Base-by-base conservation (phyloP, 2,113 vertebrate genomes). In the Pachycephala philippinensis region DNA sequence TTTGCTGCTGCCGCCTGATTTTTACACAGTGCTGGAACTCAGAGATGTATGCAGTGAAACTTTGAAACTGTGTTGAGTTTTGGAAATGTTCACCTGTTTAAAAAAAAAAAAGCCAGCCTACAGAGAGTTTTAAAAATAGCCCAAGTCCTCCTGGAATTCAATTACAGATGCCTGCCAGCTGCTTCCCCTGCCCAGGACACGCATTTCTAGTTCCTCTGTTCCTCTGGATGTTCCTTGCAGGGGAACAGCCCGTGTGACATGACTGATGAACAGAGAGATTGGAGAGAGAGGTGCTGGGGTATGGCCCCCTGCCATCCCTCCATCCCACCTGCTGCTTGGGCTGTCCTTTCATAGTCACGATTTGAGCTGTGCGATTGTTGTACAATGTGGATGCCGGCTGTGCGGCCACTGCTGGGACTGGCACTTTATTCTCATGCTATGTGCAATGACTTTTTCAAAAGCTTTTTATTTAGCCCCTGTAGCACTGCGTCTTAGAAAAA, bases 91-190 rank as follows among this genome's bases (percentile, higher is more conserved):
- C 90, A 96, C 90, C 90, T 88, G 61, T 45, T 65, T 5, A 10
- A 44, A 12, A 44, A 66, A 31, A 16, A 65, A 63, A 75, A 49
- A 71, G 26, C 45, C 68, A 81, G 30, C 90, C 90, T 94, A 90
- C 83, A 95, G 93, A 89, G 88, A 82, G 18, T 89, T 94, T 96
- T 95, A 89, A 96, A 97, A 96, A 96, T 96, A 97, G 93, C 92
- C 72, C 61, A 76, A 33, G 88, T 96, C 93, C 92, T 92, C 65
- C 69, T 9, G 83, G 96, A 97, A 96, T 97, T 97, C 88, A 96
- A 84, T 95, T 97, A 93, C 90, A 94, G 90, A 84, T 96, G 90
- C 96, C 93, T 96, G 81, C 93, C 96, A 95, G 95, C 93, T 97
- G 93, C 95, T 93, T 92, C 90, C 64, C 50, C 69, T 96, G 93